Conservation (phyloP, 2,797 vertebrate genomes). For the Lycodopsis pacificus region DNA sequence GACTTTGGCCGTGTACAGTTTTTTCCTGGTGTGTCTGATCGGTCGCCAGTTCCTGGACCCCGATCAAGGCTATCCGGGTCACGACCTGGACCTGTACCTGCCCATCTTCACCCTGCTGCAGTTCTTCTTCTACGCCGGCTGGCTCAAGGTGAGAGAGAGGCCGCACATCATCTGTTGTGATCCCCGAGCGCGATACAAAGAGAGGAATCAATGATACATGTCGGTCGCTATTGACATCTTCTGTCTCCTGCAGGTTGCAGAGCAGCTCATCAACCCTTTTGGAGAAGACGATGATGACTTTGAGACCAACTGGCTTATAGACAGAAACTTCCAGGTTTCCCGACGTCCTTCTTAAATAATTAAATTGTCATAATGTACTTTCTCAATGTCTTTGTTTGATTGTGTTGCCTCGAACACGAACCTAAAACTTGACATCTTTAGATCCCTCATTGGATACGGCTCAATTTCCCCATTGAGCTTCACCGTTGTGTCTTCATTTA, state of each 20-base stretch:
- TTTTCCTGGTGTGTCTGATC: slow-evolving; percentile 93
- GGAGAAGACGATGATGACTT: slow-evolving; percentile 96
- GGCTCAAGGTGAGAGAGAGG: slow-evolving; percentile 89
- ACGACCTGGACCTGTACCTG: slow-evolving; percentile 92
- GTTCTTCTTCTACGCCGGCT: slow-evolving; percentile 95
- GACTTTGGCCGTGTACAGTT: slow-evolving; percentile 94
- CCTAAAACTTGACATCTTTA: background rate
- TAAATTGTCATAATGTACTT: background rate
- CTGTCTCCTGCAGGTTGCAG: slow-evolving; percentile 86
- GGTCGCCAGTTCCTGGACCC: slow-evolving; percentile 95
- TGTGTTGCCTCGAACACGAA: background rate
- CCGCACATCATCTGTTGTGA: background rate
- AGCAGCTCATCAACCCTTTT: slow-evolving; percentile 95
- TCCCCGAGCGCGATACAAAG: background rate
- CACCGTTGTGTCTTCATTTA: background rate
- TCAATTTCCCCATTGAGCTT: background rate
- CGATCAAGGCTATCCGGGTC: slow-evolving; percentile 88
- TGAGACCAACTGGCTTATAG: slow-evolving; percentile 94
- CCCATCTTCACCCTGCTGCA: slow-evolving; percentile 95
- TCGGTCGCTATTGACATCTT: background rate
- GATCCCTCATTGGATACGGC: background rate
- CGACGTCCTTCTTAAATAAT: background rate
- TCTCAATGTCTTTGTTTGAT: background rate
- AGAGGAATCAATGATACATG: background rate
- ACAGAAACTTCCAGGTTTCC: slow-evolving; percentile 92